Base-by-base conservation (phyloP, 1,140 invertebrate species). In the Eupristina koningsbergeri region DNA sequence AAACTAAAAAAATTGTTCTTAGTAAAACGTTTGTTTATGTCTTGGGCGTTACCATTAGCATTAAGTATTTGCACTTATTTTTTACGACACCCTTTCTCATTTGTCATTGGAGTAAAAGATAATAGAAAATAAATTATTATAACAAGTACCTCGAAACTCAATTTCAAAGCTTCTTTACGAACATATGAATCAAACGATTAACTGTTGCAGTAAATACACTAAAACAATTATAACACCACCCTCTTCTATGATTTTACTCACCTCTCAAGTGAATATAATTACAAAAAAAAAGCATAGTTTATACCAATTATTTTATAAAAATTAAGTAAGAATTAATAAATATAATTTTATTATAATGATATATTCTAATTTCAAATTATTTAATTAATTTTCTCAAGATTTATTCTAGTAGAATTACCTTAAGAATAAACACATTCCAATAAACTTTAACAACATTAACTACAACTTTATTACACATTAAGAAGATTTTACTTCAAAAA, bases 61-160 rank as follows among this genome's bases (percentile, higher is more conserved):
- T 41, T 71, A 71, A 71, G 7, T 71, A 22, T 41, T 41, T 71
- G 36, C 41, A 26, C 67, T 71, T 41, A 67, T 71, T 41, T 71
- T 71, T 71, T 71, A 71, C 67, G 67, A 71, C 67, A 71, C 67
- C 67, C 67, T 71, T 71, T 71, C 67, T 71, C 36, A 71, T 71
- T 71, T 71, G 67, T 71, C 67, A 71, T 71, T 71, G 67, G 26
- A 71, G 26, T 71, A 26, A 1, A 41, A 71, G 22, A 71, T 39
- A 71, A 41, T 71, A 71, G 67, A 71, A 41, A 71, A 71, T 41
- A 71, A 41, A n/a, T 71, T 71, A 36, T 71, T 71, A 6, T n/a
- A 41, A 71, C 26, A 41, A n/a, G 22, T n/a, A 71, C 26, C 3
- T 26, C 36, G 34, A 26, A 71, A 71, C 67, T 39, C 36, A 41